Evolutionary conservation across 2,113 vertebrate genomes (phyloP).

Genomic region (Ellobius talpinus): DNA sequence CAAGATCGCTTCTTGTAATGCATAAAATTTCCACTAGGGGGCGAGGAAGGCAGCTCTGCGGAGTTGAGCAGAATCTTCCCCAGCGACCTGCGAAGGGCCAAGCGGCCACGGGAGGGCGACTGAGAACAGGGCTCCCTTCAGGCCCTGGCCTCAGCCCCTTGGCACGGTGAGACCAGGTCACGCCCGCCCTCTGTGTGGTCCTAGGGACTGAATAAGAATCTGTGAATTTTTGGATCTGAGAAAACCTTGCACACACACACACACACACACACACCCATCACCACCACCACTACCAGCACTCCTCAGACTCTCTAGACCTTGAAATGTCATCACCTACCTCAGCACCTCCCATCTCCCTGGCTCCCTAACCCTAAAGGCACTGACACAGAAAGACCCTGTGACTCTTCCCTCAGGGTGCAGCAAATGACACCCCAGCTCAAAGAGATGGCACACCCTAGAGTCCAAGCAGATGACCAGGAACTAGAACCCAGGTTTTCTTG

Average conservation of each 20-base stretch:
- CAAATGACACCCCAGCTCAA: not conserved
- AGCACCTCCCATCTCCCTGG: not conserved
- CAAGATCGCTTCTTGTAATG: constrained; percentile 55
- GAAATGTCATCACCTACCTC: not conserved
- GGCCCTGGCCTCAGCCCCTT: not conserved
- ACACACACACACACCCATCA: no score
- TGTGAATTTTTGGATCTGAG: not conserved
- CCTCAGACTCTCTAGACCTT: not conserved
- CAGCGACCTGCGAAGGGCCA: not conserved
- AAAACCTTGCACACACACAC: not conserved
- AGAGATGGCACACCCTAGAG: not conserved
- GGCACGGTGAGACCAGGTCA: not conserved
- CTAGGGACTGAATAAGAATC: not conserved
- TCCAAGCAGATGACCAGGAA: not conserved
- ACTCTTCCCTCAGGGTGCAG: not conserved
- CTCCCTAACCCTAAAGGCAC: not conserved
- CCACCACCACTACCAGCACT: not conserved
- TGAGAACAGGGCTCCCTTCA: constrained; percentile 57
- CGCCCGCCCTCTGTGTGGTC: not conserved
- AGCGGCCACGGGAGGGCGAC: constrained; percentile 77
- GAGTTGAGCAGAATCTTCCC: not conserved
- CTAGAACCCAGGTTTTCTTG: not conserved
- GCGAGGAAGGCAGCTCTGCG: constrained; percentile 6
- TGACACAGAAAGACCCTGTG: not conserved
- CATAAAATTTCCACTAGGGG: constrained; percentile 73